Conservation (phyloP, 2,888 invertebrate genomes). For the Amphipyra tragopoginis region DNA sequence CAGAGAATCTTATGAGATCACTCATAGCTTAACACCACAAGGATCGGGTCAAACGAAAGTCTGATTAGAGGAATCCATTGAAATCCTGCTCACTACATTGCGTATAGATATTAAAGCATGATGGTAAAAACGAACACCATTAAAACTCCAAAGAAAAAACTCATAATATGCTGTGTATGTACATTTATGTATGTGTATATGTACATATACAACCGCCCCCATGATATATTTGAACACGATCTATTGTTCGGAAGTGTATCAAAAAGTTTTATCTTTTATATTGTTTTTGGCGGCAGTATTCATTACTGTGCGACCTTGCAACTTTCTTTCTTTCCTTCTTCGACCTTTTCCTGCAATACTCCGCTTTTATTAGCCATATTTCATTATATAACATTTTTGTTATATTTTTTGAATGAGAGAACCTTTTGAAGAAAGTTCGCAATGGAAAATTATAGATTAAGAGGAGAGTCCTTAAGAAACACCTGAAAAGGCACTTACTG, state of each 20-base stretch:
- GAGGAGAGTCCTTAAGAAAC: too few species aligned
- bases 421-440: conserved; percentile 30
- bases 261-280: conserved; percentile 45
- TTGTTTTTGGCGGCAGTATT: conserved; percentile 49
- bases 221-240: conserved; percentile 32
- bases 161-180: background rate
- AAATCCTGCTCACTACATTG: too few species aligned
- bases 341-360: conserved; percentile 20
- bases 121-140: too few species aligned
- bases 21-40: too few species aligned
- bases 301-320: conserved; percentile 43
- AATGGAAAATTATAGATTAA: conserved; percentile 29
- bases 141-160: background rate
- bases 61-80: too few species aligned
- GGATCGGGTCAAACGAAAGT: too few species aligned
- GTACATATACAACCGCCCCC: too few species aligned
- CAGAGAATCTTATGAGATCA: too few species aligned
- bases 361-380: conserved; percentile 40
- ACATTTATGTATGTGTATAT: background rate
- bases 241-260: conserved; percentile 43
- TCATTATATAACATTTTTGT: conserved; percentile 27
- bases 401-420: conserved; percentile 23
- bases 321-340: conserved; percentile 25
- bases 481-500: too few species aligned
- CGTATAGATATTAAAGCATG: too few species aligned